A percentile compares a stretch with the other conserved stretches of the same genome.
Conservation (phyloP, 92 coral and sea anemone species). For the Umimayanthus chanpuru region DNA sequence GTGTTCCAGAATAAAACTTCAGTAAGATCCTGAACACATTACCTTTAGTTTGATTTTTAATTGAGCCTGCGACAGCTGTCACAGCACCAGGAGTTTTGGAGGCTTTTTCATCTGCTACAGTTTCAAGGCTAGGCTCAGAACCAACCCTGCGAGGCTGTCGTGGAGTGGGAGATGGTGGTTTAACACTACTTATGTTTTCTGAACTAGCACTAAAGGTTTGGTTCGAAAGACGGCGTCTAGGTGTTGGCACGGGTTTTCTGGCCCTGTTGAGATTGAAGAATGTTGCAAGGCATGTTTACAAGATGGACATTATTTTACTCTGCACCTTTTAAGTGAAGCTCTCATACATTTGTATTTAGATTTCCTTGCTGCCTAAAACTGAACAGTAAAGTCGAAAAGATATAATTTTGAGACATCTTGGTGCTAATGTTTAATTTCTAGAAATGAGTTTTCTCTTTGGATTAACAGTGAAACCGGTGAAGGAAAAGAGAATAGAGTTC, state of each 20-base stretch:
- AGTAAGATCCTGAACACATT: background rate
- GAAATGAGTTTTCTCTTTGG: too few species aligned
- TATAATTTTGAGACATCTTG: too few species aligned
- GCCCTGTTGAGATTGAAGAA: constrained; percentile 1
- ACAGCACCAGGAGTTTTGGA: too few species aligned
- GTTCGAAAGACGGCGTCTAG: constrained; percentile 5
- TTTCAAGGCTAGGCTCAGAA: background rate
- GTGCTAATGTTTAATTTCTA: background rate
- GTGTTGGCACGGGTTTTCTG: constrained; percentile 33
- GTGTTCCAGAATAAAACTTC: background rate
- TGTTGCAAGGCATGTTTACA: background rate
- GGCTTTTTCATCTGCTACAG: background rate
- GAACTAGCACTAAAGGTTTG: background rate
- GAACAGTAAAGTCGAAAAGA: background rate
- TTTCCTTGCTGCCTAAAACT: background rate
- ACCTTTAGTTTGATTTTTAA: background rate
- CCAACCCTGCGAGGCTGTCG: background rate
- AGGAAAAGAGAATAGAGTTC: too few species aligned
- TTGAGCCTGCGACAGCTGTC: background rate
- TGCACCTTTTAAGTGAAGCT: background rate
- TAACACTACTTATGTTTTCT: background rate
- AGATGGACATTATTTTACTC: background rate
- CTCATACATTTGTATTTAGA: background rate
- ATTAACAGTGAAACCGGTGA: too few species aligned
- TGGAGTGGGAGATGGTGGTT: background rate